These are phyloP conservation scores for Tholera decimalis DNA, from an alignment of 2,888 invertebrate species.

Conservation along the genomic window DNA sequence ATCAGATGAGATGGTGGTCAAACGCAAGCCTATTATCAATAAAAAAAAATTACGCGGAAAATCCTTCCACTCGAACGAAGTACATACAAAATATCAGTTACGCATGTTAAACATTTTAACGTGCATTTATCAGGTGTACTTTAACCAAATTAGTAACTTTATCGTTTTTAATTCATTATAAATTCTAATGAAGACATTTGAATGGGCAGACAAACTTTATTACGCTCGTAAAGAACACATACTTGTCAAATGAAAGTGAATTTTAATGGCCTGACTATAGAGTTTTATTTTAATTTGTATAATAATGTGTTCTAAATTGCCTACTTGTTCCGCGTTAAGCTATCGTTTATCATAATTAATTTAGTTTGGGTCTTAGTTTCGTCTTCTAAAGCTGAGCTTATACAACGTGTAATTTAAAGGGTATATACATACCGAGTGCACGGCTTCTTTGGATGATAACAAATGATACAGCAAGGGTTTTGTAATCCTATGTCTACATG, in stretches of 20 bases:
- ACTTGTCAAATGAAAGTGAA: neutral
- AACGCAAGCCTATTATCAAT: too few species aligned
- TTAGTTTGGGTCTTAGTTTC: neutral
- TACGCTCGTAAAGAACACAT: constrained; percentile 12
- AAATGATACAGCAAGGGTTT: too few species aligned
- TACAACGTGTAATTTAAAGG: too few species aligned
- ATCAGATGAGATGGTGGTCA: too few species aligned
- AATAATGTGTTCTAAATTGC: neutral
- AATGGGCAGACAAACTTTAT: constrained; percentile 12
- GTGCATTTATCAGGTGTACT: neutral
- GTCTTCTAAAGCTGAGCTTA: neutral
- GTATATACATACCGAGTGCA: too few species aligned
- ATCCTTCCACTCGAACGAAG: too few species aligned
- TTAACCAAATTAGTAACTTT: neutral
- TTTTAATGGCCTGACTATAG: accelerated
- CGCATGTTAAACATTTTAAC: too few species aligned
- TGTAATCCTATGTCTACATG: too few species aligned
- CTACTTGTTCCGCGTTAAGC: neutral
- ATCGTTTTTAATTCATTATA: neutral
- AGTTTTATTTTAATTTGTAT: neutral
- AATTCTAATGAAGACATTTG: neutral
- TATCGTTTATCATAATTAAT: constrained; percentile 1
- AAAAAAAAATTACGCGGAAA: too few species aligned
- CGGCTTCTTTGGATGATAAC: too few species aligned
- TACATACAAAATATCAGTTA: too few species aligned